Conservation (phyloP, 2,113 vertebrate species). For the Heterochromis multidens region DNA sequence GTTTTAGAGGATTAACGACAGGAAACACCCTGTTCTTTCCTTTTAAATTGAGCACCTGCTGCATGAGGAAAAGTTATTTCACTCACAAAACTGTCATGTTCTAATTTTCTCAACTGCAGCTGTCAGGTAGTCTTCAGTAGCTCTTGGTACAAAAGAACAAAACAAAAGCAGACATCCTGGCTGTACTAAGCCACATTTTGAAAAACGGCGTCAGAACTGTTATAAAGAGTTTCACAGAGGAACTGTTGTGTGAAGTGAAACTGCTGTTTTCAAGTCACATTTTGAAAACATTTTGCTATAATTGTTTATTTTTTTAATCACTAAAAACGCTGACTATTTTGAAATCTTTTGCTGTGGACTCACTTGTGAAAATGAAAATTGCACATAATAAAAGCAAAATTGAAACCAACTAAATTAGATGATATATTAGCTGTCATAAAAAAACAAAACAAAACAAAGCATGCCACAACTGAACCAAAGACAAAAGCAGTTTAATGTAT, state of each 20-base stretch:
- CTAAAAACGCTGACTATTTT: not conserved
- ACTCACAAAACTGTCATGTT: not conserved
- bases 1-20: slow-evolving; percentile 1
- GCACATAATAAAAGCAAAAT: not conserved
- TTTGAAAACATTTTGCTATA: not conserved
- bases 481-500: slow-evolving; percentile 40
- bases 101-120: not conserved
- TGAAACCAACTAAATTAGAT: not conserved
- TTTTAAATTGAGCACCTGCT: not conserved
- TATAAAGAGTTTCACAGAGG: not conserved
- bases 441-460: not conserved
- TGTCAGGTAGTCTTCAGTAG: not conserved
- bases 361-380: not conserved
- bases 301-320: not conserved
- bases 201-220: not conserved
- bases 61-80: not conserved
- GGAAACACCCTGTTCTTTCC: not conserved
- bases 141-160: not conserved
- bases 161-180: not conserved
- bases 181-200: not conserved
- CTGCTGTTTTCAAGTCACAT: not conserved
- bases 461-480: slow-evolving; percentile 17
- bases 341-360: not conserved
- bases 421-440: not conserved
- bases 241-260: no score